A percentile compares a stretch with the other conserved stretches of the same genome.
Conservation (phyloP, 2,888 invertebrate genomes). For the Papilio elwesi region DNA sequence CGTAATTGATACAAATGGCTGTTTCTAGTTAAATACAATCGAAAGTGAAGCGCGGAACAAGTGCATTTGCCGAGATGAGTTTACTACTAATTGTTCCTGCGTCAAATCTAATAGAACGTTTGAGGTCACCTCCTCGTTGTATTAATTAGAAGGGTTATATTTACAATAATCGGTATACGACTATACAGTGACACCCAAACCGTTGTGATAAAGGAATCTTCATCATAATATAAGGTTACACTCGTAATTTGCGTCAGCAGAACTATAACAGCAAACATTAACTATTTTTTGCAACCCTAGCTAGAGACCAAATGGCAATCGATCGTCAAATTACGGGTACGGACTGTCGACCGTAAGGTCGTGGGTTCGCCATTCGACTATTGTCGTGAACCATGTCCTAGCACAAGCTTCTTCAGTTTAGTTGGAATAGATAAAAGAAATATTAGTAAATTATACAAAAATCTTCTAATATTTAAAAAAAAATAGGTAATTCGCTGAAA, state of each 20-base stretch:
- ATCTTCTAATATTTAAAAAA: no score
- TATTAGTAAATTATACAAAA: no score
- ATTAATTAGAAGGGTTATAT: conserved; percentile 10
- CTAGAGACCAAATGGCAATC: no score
- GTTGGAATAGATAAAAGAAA: no score
- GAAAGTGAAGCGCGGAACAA: conserved; percentile 56
- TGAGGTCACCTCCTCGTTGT: conserved; percentile 5
- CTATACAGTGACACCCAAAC: neutral
- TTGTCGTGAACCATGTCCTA: no score
- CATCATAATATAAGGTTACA: neutral
- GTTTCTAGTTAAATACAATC: conserved; percentile 79
- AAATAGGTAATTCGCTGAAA: no score
- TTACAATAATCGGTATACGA: neutral
- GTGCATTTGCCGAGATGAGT: conserved; percentile 46
- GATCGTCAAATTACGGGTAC: no score
- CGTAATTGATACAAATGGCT: conserved; percentile 82
- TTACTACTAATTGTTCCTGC: conserved; percentile 52
- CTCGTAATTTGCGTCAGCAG: neutral
- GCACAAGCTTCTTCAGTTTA: no score
- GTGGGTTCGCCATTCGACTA: no score
- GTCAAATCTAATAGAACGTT: conserved; percentile 51
- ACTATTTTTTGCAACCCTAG: no score
- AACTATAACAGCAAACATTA: no score
- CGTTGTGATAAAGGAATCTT: neutral
- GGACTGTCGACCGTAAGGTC: no score